These are phyloP conservation scores for Philopotamus ludificatus DNA, from an alignment of 1,140 invertebrate genomes.

Conservation along the genomic window DNA sequence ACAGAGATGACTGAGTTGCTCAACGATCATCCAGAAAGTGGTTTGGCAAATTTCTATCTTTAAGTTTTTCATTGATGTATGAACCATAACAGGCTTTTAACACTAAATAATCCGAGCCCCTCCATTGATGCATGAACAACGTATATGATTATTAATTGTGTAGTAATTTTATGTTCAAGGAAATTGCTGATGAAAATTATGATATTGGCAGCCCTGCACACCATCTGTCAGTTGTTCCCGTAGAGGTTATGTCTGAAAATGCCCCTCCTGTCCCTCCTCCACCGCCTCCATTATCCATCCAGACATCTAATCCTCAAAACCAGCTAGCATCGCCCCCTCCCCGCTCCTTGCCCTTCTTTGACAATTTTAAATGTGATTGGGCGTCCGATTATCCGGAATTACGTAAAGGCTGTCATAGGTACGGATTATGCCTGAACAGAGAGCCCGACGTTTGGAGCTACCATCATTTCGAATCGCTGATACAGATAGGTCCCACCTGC, in stretches of 20 bases:
- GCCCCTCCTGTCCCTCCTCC: constrained; percentile 19
- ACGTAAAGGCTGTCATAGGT: constrained; percentile 51
- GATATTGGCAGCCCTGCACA: too few species aligned
- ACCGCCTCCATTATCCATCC: constrained; percentile 12
- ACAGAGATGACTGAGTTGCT: too few species aligned
- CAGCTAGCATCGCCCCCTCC: not conserved
- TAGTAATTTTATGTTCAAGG: too few species aligned
- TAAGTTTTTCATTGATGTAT: too few species aligned
- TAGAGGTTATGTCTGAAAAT: constrained; percentile 20
- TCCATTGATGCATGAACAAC: too few species aligned
- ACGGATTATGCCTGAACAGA: constrained; percentile 48
- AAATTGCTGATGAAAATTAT: too few species aligned
- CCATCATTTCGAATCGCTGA: constrained; percentile 48
- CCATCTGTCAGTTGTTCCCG: not conserved
- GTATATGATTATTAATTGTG: too few species aligned
- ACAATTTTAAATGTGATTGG: constrained; percentile 46
- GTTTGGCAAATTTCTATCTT: too few species aligned
- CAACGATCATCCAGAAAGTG: too few species aligned
- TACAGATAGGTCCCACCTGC: constrained; percentile 68
- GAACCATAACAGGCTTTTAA: too few species aligned
- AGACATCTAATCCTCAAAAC: not conserved
- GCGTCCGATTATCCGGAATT: constrained; percentile 49
- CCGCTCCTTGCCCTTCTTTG: constrained; percentile 20
- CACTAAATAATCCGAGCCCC: too few species aligned
- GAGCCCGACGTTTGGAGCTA: constrained; percentile 49